Percentiles rank a stretch among this genome's conserved stretches.
phyloP scores from a whole-genome alignment of 2,797 vertebrate genomes.

The Poecilia velifera region DNA sequence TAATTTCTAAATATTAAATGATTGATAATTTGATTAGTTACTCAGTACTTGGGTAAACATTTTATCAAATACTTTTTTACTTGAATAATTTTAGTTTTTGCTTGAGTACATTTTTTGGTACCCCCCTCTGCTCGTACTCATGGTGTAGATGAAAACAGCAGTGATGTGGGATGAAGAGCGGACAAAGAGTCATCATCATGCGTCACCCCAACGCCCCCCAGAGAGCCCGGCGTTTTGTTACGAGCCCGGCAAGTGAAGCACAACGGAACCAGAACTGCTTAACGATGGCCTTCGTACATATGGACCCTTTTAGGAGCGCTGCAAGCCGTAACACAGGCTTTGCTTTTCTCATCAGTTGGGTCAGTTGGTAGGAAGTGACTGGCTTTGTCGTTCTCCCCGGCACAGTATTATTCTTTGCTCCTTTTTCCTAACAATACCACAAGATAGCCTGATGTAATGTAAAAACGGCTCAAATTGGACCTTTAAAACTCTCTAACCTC shows the following conservation, averaged over 20 bases:
- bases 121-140: conserved; percentile 26
- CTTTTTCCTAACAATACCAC: conserved; percentile 73
- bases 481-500: conserved; percentile 65
- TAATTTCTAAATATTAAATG: too few species aligned
- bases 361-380: conserved; percentile 67
- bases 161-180: conserved; percentile 35
- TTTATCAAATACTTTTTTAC: too few species aligned
- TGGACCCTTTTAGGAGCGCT: conserved; percentile 55
- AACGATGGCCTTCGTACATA: conserved; percentile 60
- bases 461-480: conserved; percentile 73
- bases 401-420: conserved; percentile 64
- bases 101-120: too few species aligned
- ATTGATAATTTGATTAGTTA: too few species aligned
- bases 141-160: conserved; percentile 59
- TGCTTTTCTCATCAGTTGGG: conserved; percentile 79
- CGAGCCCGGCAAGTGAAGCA: conserved; percentile 69
- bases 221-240: conserved; percentile 65
- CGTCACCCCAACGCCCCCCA: conserved; percentile 61
- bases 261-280: conserved; percentile 60
- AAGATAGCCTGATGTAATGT: conserved; percentile 71
- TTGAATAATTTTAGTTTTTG: too few species aligned
- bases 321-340: conserved; percentile 58
- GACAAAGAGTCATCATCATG: conserved; percentile 49
- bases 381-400: conserved; percentile 72
- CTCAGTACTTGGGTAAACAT: too few species aligned